Base-by-base conservation (phyloP, 2,113 vertebrate genomes). In the Epinephelus cyanopodus region DNA sequence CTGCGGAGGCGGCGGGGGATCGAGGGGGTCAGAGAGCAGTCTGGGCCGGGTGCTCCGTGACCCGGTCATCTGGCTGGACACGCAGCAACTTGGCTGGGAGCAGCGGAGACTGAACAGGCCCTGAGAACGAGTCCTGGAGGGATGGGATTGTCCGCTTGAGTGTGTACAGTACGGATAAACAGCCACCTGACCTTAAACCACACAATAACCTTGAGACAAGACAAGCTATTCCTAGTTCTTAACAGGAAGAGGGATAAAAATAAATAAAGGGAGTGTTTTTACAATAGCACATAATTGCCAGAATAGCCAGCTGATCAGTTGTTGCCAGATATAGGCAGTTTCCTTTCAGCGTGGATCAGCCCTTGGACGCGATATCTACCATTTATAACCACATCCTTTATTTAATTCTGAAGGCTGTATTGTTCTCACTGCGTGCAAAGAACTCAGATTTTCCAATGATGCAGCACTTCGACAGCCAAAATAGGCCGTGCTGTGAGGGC, bases 61-160 rank as follows among this genome's bases (percentile, higher is more conserved):
- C 92, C 91, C 74, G 77, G 87, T 93, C 90, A 93, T 75, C 58
- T 77, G 89, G 82, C 87, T 79, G 83, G 78, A 82, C 73, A 37
- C 74, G 58, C 66, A 74, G 76, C 19, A 54, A 56, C 67, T 80
- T 78, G 77, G 85, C 87, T 61, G 17, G 27, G 42, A 75, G 66
- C 33, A 8, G 52, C 8, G 45, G 29, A 62, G 77, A 74, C 60
- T 33, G 37, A 72, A 47, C 70, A 58, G 69, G 23, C 69, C 50
- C 75, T 17, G 53, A 72, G 79, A 77, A 68, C 78, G 37, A 45
- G 54, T 47, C 33, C 52, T 48, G 15, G 56, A 63, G 53, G 54
- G 71, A 4, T 21, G 14, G 14, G 23, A 57, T 54, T 37, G 67
- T 79, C 48, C 37, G 52, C 19, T n/a, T 77, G 5, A 9, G 23